Evolutionary conservation across 2,797 vertebrate species (phyloP).

Genomic region (Micropoecilia bifurca): DNA sequence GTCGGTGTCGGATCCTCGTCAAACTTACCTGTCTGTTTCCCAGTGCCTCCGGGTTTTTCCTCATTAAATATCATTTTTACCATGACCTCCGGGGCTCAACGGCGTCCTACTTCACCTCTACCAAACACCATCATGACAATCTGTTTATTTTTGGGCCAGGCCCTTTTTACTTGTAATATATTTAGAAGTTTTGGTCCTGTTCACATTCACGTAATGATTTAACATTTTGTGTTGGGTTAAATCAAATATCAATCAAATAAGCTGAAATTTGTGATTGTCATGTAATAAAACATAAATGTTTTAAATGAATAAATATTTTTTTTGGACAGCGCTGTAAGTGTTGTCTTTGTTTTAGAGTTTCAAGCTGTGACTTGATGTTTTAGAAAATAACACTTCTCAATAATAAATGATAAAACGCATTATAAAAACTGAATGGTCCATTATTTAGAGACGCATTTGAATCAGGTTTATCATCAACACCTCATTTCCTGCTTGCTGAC

Average conservation of each 20-base stretch:
- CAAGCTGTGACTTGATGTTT: slow-evolving; percentile 8
- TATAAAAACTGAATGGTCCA: slow-evolving; percentile 47
- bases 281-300: neutral
- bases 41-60: too few species aligned
- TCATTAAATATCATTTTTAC: too few species aligned
- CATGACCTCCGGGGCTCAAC: too few species aligned
- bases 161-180: neutral
- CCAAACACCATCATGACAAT: too few species aligned
- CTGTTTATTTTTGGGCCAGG: too few species aligned
- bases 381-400: slow-evolving; percentile 1
- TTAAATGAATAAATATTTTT: neutral
- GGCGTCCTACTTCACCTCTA: too few species aligned
- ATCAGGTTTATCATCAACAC: slow-evolving; percentile 39
- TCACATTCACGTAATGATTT: neutral
- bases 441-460: slow-evolving; percentile 49
- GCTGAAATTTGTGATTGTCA: neutral
- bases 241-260: neutral
- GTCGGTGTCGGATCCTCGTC: too few species aligned
- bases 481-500: slow-evolving; percentile 56
- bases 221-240: neutral
- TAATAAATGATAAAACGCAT: slow-evolving; percentile 47
- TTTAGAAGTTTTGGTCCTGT: neutral
- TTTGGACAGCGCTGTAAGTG: neutral
- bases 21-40: too few species aligned
- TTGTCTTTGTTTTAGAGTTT: slow-evolving; percentile 4